Percentiles rank a stretch among this genome's conserved stretches.
phyloP scores from a whole-genome alignment of 1,140 invertebrate species.

The Glomeris maerens region DNA sequence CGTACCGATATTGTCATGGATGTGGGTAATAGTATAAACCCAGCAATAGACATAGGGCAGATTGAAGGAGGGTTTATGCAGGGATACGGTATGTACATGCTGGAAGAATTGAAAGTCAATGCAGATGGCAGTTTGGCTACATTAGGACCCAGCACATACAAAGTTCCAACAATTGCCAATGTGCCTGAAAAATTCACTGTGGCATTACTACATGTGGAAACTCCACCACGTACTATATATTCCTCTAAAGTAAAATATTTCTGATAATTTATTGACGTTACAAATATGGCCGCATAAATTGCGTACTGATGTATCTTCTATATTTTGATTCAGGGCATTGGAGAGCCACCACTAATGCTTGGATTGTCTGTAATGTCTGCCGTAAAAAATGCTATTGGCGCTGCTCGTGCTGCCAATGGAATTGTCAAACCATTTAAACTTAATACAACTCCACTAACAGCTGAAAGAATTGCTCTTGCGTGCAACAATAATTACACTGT shows the following conservation, averaged over 20 bases:
- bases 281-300: neutral
- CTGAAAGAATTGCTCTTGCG: conserved; percentile 10
- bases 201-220: conserved; percentile 15
- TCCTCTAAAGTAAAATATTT: conserved; percentile 18
- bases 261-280: neutral
- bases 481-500: no score
- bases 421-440: conserved; percentile 5
- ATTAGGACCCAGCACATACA: conserved; percentile 15
- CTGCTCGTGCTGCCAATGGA: conserved; percentile 5
- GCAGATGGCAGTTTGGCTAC: conserved; percentile 14
- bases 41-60: conserved; percentile 31
- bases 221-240: conserved; percentile 16
- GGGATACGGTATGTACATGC: conserved; percentile 22
- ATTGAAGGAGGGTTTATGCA: conserved; percentile 34
- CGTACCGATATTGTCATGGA: conserved; percentile 23
- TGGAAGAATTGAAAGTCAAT: conserved; percentile 19
- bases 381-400: conserved; percentile 17
- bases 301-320: neutral
- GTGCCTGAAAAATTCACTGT: conserved; percentile 19
- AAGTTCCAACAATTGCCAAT: conserved; percentile 16
- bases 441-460: conserved; percentile 9
- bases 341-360: conserved; percentile 21
- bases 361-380: conserved; percentile 17
- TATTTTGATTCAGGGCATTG: conserved; percentile 19
- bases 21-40: conserved; percentile 21